phyloP scores from a whole-genome alignment of 2,888 invertebrate species.

The Ochropleura leucogaster region DNA sequence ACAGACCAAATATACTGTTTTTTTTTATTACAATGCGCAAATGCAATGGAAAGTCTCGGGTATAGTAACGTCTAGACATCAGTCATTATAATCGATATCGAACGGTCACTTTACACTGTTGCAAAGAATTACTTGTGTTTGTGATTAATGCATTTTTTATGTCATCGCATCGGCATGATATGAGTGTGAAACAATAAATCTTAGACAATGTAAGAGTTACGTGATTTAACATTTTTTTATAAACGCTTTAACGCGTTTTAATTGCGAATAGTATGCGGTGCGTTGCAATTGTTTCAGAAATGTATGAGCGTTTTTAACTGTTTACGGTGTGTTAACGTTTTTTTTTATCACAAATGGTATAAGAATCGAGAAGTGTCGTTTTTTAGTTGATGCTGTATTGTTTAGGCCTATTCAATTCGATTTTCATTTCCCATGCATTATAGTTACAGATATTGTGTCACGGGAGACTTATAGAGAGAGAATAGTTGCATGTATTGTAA shows the following conservation, averaged over 20 bases:
- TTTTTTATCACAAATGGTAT: slow-evolving; percentile 17
- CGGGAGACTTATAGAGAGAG: not conserved
- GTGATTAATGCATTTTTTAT: slow-evolving; percentile 23
- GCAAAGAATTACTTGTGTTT: not conserved
- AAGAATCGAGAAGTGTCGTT: slow-evolving; percentile 4
- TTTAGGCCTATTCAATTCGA: slow-evolving; percentile 18
- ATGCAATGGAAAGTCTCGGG: slow-evolving; percentile 39
- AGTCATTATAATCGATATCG: slow-evolving; percentile 26
- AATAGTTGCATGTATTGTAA: not conserved
- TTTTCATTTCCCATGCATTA: slow-evolving; percentile 45
- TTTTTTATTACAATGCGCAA: slow-evolving; percentile 12
- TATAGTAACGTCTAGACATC: slow-evolving; percentile 33
- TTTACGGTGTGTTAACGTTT: slow-evolving; percentile 8
- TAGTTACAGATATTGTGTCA: slow-evolving; percentile 22
- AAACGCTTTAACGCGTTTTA: not conserved
- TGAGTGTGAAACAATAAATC: slow-evolving; percentile 25
- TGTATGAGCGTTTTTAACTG: not conserved
- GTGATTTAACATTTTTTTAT: slow-evolving; percentile 21
- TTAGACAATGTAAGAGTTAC: slow-evolving; percentile 38
- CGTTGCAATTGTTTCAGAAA: slow-evolving; percentile 27
- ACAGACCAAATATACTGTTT: slow-evolving; percentile 24
- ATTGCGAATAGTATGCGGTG: slow-evolving; percentile 9
- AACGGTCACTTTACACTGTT: slow-evolving; percentile 21
- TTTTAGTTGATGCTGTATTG: slow-evolving; percentile 29
- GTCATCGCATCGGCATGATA: not conserved